Percentiles rank a stretch among this genome's conserved stretches.
Evolutionary conservation across 1,140 invertebrate species (phyloP).

Genomic region (Medauroidea extradentata): DNA sequence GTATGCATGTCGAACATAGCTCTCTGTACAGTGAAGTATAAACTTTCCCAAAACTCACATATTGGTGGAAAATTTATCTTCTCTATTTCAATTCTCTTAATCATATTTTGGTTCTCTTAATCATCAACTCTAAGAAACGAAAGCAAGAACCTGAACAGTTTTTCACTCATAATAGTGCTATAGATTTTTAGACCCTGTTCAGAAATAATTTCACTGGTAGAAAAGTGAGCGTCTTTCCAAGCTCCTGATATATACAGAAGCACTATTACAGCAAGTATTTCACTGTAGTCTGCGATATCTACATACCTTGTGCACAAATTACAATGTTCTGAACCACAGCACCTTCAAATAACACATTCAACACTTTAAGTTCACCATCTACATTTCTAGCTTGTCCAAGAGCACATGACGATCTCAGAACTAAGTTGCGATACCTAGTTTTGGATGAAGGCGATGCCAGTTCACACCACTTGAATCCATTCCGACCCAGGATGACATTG

Average conservation of each 20-base stretch:
- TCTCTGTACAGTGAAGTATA: conserved; percentile 7
- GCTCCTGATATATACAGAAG: not conserved
- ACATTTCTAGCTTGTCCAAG: too few relatives aligned
- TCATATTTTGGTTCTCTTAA: conserved; percentile 6
- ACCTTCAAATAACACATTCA: too few relatives aligned
- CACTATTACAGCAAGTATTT: not conserved
- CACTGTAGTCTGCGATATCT: not conserved
- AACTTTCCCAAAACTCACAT: not conserved
- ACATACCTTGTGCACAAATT: too few relatives aligned
- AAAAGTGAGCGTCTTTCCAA: not conserved
- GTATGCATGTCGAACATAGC: conserved; percentile 10
- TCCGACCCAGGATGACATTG: too few relatives aligned
- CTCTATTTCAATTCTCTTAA: too few relatives aligned
- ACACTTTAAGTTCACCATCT: too few relatives aligned
- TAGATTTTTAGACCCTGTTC: not conserved
- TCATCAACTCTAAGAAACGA: conserved; percentile 15
- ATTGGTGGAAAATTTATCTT: conserved; percentile 4
- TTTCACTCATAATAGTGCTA: not conserved
- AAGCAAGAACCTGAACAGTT: not conserved
- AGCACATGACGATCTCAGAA: too few relatives aligned
- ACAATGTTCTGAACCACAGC: too few relatives aligned
- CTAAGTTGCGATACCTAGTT: too few relatives aligned
- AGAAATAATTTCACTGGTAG: not conserved
- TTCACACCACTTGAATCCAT: too few relatives aligned
- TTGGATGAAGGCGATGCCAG: too few relatives aligned